Base-by-base conservation (phyloP, 2,113 vertebrate genomes). In the Thalassarche chlororhynchos region DNA sequence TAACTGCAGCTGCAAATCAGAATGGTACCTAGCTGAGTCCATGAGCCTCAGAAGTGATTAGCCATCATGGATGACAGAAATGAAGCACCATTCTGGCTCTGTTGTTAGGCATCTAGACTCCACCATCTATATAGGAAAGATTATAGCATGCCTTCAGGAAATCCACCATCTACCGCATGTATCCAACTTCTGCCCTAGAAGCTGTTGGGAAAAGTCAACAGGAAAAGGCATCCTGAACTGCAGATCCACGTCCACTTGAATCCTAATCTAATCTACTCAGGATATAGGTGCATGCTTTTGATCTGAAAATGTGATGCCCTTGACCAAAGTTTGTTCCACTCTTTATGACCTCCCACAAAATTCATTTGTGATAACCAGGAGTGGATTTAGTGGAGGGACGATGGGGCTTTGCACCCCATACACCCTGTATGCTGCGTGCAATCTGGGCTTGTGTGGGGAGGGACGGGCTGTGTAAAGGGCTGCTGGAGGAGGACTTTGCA, bases 391-490 rank as follows among this genome's bases (percentile, higher is more conserved):
- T 51, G 38, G 52, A 54, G 51, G 55, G 44, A 70, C 19, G 17
- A 70, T 20, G 20, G 14, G 21, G 25, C 6, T 3, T n/a, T 93
- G 65, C 14, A 58, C 2, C 10, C 49, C 23, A 5, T 14, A 14
- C 8, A 49, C 31, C 51, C 60, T 62, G 5, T 17, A 40, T n/a
- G 14, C 11, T 31, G 24, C 1, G 1, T 44, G 31, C 8, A 1
- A 2, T 32, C 40, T 44, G 44, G 40, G n/a, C 15, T 95, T 0
- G 0, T 3, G 6, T 10, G 9, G 15, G n/a, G 26, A 60, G 0
- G 1, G 16, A 15, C 0, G 6, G 38, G 23, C 20, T 66, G 10
- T 61, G 34, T 26, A 70, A 70, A 65, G 9, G 15, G 40, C 69
- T 77, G 60, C 28, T 66, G 2, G 6, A 81, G 58, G 7, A 52